Percentiles rank a stretch among this genome's conserved stretches.
Evolutionary conservation across 2,113 vertebrate genomes (phyloP).

Genomic region (Lonchura striata): DNA sequence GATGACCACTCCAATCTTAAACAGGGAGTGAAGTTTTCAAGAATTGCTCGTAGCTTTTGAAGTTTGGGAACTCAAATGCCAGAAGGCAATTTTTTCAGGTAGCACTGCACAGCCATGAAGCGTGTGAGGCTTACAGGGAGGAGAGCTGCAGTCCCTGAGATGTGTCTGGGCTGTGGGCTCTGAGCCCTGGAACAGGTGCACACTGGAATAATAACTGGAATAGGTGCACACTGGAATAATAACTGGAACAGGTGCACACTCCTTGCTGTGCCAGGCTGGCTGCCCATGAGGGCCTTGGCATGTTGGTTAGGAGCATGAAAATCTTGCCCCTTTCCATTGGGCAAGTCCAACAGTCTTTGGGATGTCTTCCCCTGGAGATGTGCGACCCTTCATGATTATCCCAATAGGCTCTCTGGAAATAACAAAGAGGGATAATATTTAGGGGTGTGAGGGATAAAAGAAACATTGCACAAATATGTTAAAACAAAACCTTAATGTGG

Average conservation of each 20-base stretch:
- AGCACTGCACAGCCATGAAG: background rate
- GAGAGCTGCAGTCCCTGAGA: background rate
- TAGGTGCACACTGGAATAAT: no score
- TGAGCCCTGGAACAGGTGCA: accelerated
- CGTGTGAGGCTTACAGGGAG: background rate
- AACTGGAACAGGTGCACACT: accelerated
- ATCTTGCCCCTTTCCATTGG: background rate
- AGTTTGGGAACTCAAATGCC: background rate
- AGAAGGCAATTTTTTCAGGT: background rate
- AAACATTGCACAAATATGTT: background rate
- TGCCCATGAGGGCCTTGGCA: background rate
- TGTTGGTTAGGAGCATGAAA: accelerated
- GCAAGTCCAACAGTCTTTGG: background rate
- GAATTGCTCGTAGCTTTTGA: background rate
- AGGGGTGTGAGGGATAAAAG: background rate
- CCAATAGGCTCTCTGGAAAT: background rate
- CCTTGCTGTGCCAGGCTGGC: background rate
- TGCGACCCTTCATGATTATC: background rate
- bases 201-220: no score
- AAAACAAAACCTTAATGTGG: background rate
- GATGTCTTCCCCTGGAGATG: background rate
- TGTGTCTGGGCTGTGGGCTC: background rate
- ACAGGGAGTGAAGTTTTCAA: background rate
- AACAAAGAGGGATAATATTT: background rate
- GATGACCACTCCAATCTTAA: background rate